Conservation (phyloP, 2,113 vertebrate genomes). For the Indri indri region DNA sequence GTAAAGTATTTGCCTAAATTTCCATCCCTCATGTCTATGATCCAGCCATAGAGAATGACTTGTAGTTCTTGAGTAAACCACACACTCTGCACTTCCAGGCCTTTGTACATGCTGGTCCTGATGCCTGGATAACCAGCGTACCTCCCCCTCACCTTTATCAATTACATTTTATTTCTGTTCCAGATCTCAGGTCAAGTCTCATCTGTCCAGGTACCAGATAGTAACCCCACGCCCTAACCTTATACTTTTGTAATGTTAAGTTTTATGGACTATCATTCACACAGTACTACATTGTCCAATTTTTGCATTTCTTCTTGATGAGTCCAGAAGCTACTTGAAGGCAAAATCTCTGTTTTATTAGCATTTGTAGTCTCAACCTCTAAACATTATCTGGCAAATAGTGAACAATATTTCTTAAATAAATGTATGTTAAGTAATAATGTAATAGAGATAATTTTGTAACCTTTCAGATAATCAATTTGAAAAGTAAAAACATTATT, state of each 20-base stretch:
- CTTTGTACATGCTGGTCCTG: not conserved
- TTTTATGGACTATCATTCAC: rapidly evolving
- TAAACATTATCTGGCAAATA: not conserved
- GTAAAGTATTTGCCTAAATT: not conserved
- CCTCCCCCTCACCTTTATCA: not conserved
- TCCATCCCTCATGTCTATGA: not conserved
- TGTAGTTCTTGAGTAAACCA: not conserved
- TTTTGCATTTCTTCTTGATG: not conserved
- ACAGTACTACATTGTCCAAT: not conserved
- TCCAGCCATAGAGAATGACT: not conserved
- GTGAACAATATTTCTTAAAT: not conserved
- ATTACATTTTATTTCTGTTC: not conserved
- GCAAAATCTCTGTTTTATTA: not conserved
- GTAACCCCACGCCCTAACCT: not conserved
- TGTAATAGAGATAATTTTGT: not conserved
- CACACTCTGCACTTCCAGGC: not conserved
- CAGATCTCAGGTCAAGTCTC: not conserved
- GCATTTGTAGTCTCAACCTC: not conserved
- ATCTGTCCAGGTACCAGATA: not conserved
- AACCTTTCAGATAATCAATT: not conserved
- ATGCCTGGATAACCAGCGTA: not conserved
- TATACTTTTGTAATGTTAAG: not conserved
- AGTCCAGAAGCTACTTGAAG: not conserved
- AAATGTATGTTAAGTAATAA: not conserved
- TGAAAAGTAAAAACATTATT: conserved; percentile 31